Base-by-base conservation (phyloP, 2,888 invertebrate species). In the Harpagoxenus sublaevis region DNA sequence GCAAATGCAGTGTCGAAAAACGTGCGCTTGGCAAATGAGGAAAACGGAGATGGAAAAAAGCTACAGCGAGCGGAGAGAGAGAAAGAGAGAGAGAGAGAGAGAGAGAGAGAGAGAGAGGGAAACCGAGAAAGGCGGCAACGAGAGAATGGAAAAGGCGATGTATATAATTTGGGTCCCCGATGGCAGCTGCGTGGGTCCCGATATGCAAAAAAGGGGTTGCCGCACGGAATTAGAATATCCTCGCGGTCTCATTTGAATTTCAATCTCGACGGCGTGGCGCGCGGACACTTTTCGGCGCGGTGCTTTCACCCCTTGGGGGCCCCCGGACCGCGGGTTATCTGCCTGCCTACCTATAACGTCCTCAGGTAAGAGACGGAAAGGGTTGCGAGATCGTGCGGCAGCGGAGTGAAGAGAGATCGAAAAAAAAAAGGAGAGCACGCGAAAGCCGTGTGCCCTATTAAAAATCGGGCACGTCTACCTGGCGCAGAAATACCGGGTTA, bases 161-260 rank as follows among this genome's bases (percentile, higher is more conserved):
- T 92, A 91, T 91, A 92, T 92, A 93, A 94, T 94, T 94, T 92
- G 92, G 92, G 92, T 87, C 91, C 91, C 91, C 88, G 92, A 84
- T 88, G 89, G 92, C 95, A 95, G 95, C 95, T 95, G 95, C 94
- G 94, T 94, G 94, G 94, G 93, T 90, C 93, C 92, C 92, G 90
- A 93, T 93, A 94, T 94, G 92, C 94, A 94, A 94, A 94, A 94
- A 94, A 94, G 94, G 95, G 95, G 94, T 94, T 92, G 92, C 92
- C 88, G 90, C 92, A 90, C 92, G 92, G 94, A 95, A 95, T 95
- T 94, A 94, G 94, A 95, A 95, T 95, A 95, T 94, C 94, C 94
- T 95, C 95, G 95, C 93, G 95, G 95, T 95, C 95, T 95, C 95
- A 95, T 95, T 95, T 95, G 95, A 95, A 95, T 95, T 95, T 95